Evolutionary conservation across 1,140 invertebrate species (phyloP), one percentile per base, ranked within the genome.

Genomic region (Zelostemma sp.): DNA sequence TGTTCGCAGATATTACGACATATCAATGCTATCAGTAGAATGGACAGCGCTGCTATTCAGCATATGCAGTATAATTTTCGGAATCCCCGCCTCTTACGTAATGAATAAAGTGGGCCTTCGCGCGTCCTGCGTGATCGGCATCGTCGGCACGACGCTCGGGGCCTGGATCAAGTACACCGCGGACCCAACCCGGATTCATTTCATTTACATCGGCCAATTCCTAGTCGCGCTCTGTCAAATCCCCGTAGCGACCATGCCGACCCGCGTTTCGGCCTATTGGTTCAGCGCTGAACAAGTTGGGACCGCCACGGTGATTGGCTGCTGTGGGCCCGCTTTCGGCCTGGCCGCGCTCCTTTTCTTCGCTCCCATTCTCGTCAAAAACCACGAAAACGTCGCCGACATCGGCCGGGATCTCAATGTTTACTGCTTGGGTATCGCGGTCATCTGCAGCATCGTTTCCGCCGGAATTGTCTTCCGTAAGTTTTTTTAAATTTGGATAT

Each of bases 251-350:
- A 90, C 89, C 14, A 87, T 92, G 67, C 91, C 91, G 11, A 87
- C 91, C 0, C 81, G 87, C 28, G 76, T 93, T 35, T 90, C 91
- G 1, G 91, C 91, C 0, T 87, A 90, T 9, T 93, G 91, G 91
- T 93, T 93, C 73, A 88, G 90, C 8, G 82, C 86, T 0, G 68
- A 86, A 43, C 87, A 91, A 80, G 88, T 91, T n/a, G 90, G 90
- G 1, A 91, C 90, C 2, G 93, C 92, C 1, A 92, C 90, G 71
- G 87, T 92, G 38, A 85, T 93, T 28, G 92, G 91, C 1, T 91
- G 93, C 1, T 93, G 93, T 79, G 93, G 93, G n/a, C 92, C 92
- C 78, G 91, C 93, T 84, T 87, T 93, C 17, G 81, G 84, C 6
- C 64, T 76, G 12, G 80, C 82, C 9, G 4, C 80, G 6, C 78